phyloP scores from a whole-genome alignment of 2,888 invertebrate species.

The Agrotis segetum region DNA sequence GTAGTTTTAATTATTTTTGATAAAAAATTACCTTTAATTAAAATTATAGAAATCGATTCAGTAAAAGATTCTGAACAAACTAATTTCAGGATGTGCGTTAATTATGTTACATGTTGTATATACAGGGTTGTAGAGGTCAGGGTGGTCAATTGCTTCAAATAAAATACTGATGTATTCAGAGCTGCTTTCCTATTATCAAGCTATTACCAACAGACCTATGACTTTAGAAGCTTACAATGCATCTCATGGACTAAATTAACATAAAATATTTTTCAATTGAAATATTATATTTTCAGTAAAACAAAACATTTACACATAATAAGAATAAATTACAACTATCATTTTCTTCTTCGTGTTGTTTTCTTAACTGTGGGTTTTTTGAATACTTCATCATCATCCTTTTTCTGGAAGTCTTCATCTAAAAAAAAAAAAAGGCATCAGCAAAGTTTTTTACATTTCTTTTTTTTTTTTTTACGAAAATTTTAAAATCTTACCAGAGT shows the following conservation, averaged over 20 bases:
- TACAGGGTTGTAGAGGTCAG: too few relatives aligned
- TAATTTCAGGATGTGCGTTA: too few relatives aligned
- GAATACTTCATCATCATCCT: slow-evolving; percentile 84
- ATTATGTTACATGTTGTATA: too few relatives aligned
- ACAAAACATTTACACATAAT: not conserved
- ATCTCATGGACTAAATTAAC: not conserved
- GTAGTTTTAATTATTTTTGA: too few relatives aligned
- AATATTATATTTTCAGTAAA: slow-evolving; percentile 16
- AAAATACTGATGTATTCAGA: too few relatives aligned
- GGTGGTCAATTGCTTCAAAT: too few relatives aligned
- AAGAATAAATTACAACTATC: slow-evolving; percentile 25
- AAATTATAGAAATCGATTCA: too few relatives aligned
- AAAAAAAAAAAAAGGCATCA: slow-evolving; percentile 50
- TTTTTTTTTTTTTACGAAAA: not conserved
- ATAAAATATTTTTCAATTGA: not conserved
- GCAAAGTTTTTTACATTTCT: not conserved
- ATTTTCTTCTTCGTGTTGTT: slow-evolving; percentile 82
- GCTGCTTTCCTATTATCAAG: too few relatives aligned
- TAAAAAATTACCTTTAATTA: too few relatives aligned
- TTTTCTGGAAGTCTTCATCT: slow-evolving; percentile 84
- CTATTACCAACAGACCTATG: too few relatives aligned
- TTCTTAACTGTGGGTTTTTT: slow-evolving; percentile 86
- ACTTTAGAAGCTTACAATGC: too few relatives aligned
- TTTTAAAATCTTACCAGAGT: slow-evolving; percentile 78
- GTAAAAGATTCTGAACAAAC: too few relatives aligned